Evolutionary conservation across 2,888 invertebrate species (phyloP).

Genomic region (Gisinianus flammeolus): DNA sequence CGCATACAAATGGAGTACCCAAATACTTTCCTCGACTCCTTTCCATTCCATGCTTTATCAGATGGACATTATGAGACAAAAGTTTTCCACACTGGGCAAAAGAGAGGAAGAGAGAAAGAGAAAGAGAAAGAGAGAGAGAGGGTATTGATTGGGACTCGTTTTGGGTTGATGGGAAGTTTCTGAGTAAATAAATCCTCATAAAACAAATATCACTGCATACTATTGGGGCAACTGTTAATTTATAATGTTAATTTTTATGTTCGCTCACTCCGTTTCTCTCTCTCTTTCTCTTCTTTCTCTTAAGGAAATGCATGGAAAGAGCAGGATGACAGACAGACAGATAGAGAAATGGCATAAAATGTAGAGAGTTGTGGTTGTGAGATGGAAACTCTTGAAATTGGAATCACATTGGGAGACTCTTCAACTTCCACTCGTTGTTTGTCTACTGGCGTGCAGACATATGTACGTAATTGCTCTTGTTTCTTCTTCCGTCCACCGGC

Average conservation of each 20-base stretch:
- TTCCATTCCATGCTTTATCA: no score
- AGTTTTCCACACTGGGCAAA: neutral
- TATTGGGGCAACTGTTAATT: neutral
- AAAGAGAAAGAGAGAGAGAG: conserved; percentile 11
- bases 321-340: neutral
- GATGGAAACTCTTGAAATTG: neutral
- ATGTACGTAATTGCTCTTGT: no score
- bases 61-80: no score
- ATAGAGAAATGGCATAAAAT: neutral
- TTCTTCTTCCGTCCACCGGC: no score
- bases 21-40: no score
- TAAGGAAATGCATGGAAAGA: neutral
- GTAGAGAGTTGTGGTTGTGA: neutral
- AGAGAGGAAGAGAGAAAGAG: conserved; percentile 9
- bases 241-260: neutral
- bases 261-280: neutral
- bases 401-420: no score
- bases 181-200: neutral
- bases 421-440: no score
- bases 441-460: no score
- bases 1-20: no score
- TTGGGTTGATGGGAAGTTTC: neutral
- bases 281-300: neutral
- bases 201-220: neutral
- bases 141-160: neutral